A percentile compares a stretch with the other conserved stretches of the same genome.
Conservation (phyloP, 2,797 vertebrate genomes). For the Meda fulgida region DNA sequence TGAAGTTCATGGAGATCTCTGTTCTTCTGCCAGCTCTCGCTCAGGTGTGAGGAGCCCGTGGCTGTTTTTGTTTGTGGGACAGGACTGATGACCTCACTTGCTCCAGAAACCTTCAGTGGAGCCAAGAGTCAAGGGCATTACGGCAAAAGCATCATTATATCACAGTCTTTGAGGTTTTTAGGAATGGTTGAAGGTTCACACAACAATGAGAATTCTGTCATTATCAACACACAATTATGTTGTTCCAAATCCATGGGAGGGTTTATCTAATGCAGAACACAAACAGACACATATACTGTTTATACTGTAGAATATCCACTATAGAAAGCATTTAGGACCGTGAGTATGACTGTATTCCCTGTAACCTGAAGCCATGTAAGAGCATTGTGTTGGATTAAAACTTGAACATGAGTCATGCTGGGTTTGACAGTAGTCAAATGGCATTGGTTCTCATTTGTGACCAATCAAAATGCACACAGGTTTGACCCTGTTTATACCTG, state of each 20-base stretch:
- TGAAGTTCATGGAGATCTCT: slow-evolving; percentile 55
- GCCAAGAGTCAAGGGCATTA: slow-evolving; percentile 58
- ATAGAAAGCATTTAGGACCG: neutral
- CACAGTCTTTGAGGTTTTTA: neutral
- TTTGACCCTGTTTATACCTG: neutral
- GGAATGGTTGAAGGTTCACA: neutral
- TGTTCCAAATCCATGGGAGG: neutral
- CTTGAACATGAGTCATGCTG: neutral
- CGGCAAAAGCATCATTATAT: slow-evolving; percentile 16
- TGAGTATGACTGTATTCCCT: neutral
- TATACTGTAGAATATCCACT: neutral
- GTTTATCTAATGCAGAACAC: neutral
- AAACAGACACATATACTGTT: neutral
- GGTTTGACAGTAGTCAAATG: neutral
- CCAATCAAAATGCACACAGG: neutral
- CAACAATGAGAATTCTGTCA: neutral
- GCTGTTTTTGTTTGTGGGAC: slow-evolving; percentile 55
- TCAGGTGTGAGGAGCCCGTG: slow-evolving; percentile 69
- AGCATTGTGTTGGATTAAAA: neutral
- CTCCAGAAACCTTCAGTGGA: slow-evolving; percentile 51
- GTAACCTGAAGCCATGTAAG: neutral
- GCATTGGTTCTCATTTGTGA: neutral
- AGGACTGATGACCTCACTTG: slow-evolving; percentile 50
- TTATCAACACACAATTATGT: neutral
- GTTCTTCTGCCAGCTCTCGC: slow-evolving; percentile 65